Conservation (phyloP, 2,888 invertebrate species). For the Nephrocerus scutellatus region DNA sequence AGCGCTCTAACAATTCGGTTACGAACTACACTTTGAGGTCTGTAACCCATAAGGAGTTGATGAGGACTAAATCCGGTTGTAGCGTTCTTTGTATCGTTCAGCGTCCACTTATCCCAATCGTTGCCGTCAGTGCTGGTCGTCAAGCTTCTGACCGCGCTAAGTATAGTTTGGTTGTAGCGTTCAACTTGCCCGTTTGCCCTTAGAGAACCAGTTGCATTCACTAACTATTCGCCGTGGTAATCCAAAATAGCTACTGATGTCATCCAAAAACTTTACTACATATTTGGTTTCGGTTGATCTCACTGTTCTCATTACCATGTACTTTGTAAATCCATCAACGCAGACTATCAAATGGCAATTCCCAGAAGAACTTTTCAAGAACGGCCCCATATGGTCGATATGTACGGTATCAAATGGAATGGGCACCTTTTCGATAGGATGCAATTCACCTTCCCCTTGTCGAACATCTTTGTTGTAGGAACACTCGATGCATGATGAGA, state of each 20-base stretch:
- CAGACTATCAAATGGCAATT: constrained; percentile 12
- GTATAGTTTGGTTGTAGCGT: too few species aligned
- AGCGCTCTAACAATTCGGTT: too few species aligned
- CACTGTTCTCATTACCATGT: constrained; percentile 9
- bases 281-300: constrained; percentile 13
- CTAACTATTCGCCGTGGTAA: constrained; percentile 25
- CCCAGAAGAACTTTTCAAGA: constrained; percentile 8
- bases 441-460: constrained; percentile 10
- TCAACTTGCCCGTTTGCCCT: too few species aligned
- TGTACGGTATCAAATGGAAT: constrained; percentile 9
- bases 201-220: too few species aligned
- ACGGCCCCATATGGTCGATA: constrained; percentile 16
- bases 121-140: too few species aligned
- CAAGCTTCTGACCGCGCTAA: too few species aligned
- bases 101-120: too few species aligned
- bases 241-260: constrained; percentile 23
- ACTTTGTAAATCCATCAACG: constrained; percentile 17
- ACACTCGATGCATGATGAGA: constrained; percentile 29
- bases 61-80: too few species aligned
- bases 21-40: too few species aligned
- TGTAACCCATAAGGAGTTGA: too few species aligned
- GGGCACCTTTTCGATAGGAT: constrained; percentile 6
- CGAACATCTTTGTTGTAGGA: constrained; percentile 32
- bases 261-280: constrained; percentile 9
- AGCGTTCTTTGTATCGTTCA: too few species aligned